These are phyloP conservation scores for Arctocebus calabarensis DNA, from an alignment of 2,797 vertebrate species.

Conservation along the genomic window DNA sequence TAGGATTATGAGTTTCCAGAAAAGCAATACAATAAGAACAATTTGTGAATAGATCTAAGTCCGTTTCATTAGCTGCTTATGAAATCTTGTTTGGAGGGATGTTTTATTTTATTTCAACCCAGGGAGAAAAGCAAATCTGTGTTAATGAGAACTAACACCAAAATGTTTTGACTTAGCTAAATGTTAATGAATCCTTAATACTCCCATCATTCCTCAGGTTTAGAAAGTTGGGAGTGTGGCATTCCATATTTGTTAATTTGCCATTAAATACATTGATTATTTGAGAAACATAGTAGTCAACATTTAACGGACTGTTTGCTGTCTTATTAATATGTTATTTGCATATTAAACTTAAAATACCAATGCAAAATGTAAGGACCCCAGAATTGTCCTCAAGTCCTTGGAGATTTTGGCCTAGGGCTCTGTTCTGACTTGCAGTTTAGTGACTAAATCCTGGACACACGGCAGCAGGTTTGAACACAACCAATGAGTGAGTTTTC, in stretches of 20 bases:
- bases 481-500: neutral
- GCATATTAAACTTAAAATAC: slow-evolving; percentile 20
- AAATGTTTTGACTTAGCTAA: slow-evolving; percentile 8
- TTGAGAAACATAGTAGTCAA: neutral
- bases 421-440: neutral
- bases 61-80: slow-evolving; percentile 3
- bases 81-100: neutral
- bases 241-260: slow-evolving; percentile 27
- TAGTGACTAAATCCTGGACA: slow-evolving; percentile 4
- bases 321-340: neutral
- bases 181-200: neutral
- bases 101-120: slow-evolving; percentile 50
- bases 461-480: neutral
- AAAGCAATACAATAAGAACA: neutral
- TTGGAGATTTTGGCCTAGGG: neutral
- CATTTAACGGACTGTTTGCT: neutral
- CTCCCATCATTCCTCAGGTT: slow-evolving; percentile 26
- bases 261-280: neutral
- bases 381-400: neutral
- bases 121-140: neutral
- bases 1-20: neutral
- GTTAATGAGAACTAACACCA: neutral
- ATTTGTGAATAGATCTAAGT: neutral
- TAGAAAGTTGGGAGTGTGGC: neutral
- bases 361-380: slow-evolving; percentile 43